These are phyloP conservation scores for Pimpla rufipes DNA, from an alignment of 2,888 invertebrate species.

Conservation along the genomic window DNA sequence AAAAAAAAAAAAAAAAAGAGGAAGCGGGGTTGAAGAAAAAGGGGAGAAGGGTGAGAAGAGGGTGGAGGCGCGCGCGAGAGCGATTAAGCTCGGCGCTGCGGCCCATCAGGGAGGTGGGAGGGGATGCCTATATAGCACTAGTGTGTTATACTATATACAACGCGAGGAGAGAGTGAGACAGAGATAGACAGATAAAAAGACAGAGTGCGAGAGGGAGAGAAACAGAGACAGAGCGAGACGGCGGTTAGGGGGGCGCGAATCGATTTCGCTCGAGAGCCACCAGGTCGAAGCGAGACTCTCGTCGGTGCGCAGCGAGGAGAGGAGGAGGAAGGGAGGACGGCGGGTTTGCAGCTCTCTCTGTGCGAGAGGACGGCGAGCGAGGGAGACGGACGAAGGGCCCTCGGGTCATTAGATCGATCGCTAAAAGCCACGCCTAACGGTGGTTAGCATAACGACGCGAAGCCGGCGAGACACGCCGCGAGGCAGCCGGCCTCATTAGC, in stretches of 20 bases:
- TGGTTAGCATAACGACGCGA: slow-evolving; percentile 64
- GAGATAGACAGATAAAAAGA: neutral
- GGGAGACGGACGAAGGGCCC: slow-evolving; percentile 40
- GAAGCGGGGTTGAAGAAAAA: slow-evolving; percentile 13
- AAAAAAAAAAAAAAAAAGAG: neutral
- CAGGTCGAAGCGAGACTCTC: slow-evolving; percentile 55
- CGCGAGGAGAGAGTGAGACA: no score
- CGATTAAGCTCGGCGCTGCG: slow-evolving; percentile 60
- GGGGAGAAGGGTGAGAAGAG: slow-evolving; percentile 29
- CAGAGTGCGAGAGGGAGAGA: neutral
- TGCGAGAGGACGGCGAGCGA: slow-evolving; percentile 16
- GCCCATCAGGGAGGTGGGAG: slow-evolving; percentile 30
- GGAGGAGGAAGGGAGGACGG: neutral
- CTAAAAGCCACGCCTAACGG: slow-evolving; percentile 68
- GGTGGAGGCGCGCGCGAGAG: slow-evolving; percentile 59
- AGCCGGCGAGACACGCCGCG: slow-evolving; percentile 56
- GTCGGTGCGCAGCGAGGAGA: slow-evolving; percentile 35
- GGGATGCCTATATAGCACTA: slow-evolving; percentile 19
- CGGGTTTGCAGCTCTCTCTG: slow-evolving; percentile 20
- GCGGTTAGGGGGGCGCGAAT: slow-evolving; percentile 51
- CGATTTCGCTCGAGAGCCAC: slow-evolving; percentile 67
- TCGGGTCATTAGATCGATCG: slow-evolving; percentile 70
- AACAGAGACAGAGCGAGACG: slow-evolving; percentile 2
- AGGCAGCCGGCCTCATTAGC: slow-evolving; percentile 62
- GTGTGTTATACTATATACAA: slow-evolving; percentile 4